Evolutionary conservation across 2,888 invertebrate species (phyloP).

Genomic region (Meloe dianella): DNA sequence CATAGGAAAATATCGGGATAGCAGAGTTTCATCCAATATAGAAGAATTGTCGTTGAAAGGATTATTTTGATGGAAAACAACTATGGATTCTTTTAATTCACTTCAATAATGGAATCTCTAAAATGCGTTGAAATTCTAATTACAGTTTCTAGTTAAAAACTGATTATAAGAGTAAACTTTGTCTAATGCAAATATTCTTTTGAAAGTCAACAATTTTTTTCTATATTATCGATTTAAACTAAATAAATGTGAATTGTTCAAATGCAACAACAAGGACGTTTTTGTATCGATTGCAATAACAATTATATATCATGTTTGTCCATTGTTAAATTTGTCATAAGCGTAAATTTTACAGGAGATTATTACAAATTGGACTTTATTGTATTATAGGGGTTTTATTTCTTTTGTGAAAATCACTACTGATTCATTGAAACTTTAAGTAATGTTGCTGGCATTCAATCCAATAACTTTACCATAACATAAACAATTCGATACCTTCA

Average conservation of each 20-base stretch:
- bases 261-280: not conserved
- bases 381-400: not conserved
- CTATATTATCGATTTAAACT: not conserved
- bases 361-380: not conserved
- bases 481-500: not conserved
- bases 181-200: not conserved
- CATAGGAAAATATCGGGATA: not conserved
- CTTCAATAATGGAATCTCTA: not conserved
- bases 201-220: not conserved
- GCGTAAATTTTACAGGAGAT: slow-evolving; percentile 1
- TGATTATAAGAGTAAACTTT: not conserved
- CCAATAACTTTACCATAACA: not conserved
- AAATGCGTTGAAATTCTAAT: not conserved
- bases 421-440: not conserved
- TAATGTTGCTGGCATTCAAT: slow-evolving; percentile 1
- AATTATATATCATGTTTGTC: not conserved
- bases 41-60: no score
- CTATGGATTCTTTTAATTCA: not conserved
- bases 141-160: not conserved
- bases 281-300: slow-evolving; percentile 4
- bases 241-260: no score
- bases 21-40: not conserved
- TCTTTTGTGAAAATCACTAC: no score
- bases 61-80: no score
- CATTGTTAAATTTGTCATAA: not conserved